Conservation (phyloP, 1,140 invertebrate species). For the Heliconius nattereri region DNA sequence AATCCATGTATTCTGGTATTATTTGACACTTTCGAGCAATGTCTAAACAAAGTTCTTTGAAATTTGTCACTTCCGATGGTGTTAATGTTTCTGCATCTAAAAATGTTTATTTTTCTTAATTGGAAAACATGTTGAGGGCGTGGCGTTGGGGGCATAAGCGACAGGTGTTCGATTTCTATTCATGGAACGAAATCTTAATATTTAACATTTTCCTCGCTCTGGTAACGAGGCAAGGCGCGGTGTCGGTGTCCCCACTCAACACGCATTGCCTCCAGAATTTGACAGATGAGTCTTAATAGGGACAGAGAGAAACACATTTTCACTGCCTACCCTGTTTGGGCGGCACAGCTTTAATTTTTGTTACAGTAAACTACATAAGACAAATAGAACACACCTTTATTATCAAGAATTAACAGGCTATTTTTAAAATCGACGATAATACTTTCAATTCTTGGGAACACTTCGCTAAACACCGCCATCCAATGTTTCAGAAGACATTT, state of each 20-base stretch:
- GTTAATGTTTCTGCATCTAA: slow-evolving; percentile 57
- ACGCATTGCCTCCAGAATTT: no score
- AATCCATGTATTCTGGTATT: slow-evolving; percentile 73
- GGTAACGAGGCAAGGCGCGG: no score
- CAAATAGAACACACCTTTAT: slow-evolving; percentile 50
- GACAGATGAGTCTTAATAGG: no score
- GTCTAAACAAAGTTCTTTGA: slow-evolving; percentile 68
- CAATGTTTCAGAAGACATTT: slow-evolving; percentile 71
- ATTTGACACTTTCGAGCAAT: slow-evolving; percentile 68
- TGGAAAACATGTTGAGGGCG: background rate
- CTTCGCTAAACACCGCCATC: slow-evolving; percentile 71
- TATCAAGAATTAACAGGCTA: slow-evolving; percentile 46
- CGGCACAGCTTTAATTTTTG: background rate
- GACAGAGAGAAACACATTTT: no score
- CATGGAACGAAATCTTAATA: no score
- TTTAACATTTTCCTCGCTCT: no score
- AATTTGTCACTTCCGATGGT: slow-evolving; percentile 58
- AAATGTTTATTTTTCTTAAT: background rate
- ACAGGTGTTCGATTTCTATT: no score
- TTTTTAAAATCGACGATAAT: slow-evolving; percentile 61
- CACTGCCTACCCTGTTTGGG: no score
- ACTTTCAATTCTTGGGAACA: slow-evolving; percentile 68
- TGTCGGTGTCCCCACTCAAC: no score
- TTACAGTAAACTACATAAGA: background rate
- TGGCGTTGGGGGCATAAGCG: no score